Evolutionary conservation across 2,113 vertebrate genomes (phyloP).

Genomic region (Bucco capensis): DNA sequence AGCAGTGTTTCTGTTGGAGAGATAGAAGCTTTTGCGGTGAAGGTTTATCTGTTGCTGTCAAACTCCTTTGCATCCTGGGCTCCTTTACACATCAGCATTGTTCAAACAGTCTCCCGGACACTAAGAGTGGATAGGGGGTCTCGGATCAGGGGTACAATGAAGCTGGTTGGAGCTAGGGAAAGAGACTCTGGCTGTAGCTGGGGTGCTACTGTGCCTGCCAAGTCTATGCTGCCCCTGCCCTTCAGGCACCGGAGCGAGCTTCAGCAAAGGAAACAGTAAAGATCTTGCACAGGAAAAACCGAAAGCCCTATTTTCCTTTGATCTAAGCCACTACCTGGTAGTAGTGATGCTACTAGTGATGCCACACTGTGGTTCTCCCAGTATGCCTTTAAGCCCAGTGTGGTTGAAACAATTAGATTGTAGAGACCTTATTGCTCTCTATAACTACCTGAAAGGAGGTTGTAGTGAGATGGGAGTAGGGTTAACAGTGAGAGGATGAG

Average conservation of each 20-base stretch:
- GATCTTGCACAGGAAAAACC: background rate
- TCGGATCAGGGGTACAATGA: background rate
- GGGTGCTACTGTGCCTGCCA: fast-evolving
- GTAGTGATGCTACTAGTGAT: background rate
- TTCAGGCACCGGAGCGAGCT: background rate
- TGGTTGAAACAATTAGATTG: background rate
- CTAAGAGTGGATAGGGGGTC: background rate
- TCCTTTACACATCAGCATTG: background rate
- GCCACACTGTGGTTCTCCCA: background rate
- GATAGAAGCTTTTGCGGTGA: background rate
- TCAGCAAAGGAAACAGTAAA: background rate
- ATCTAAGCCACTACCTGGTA: background rate
- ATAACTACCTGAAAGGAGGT: too few relatives aligned
- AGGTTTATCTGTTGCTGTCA: background rate
- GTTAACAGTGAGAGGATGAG: too few relatives aligned
- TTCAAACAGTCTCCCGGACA: background rate
- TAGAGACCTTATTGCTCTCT: too few relatives aligned
- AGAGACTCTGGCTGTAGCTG: background rate
- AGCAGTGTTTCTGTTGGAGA: background rate
- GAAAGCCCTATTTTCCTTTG: background rate
- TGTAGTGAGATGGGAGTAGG: too few relatives aligned
- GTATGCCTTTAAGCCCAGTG: background rate
- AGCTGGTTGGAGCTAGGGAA: background rate
- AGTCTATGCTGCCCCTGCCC: background rate
- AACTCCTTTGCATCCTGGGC: background rate